Base-by-base conservation (phyloP, 2,888 invertebrate species). In the Phaedon cochleariae region DNA sequence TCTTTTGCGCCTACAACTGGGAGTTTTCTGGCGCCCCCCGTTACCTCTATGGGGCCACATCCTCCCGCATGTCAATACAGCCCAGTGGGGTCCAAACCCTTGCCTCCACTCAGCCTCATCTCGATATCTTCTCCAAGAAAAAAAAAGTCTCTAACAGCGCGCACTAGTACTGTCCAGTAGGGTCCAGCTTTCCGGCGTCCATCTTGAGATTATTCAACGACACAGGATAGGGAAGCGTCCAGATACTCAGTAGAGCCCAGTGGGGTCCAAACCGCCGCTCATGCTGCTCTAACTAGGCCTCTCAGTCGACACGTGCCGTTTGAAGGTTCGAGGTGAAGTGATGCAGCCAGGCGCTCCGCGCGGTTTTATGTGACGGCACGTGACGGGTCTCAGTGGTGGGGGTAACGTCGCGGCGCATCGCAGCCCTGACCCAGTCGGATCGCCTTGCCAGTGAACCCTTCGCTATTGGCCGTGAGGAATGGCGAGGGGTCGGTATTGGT, bases 361-460 rank as follows among this genome's bases (percentile, higher is more conserved):
- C 68, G 74, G 73, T 79, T 80, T 80, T 80, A 80, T 79, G 78
- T 26, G 41, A 17, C 7, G 59, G 73, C 6, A 5, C 26, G 74
- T 49, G 59, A 49, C 49, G 60, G n/a, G 64, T 73, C 70, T 74
- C 74, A 77, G 79, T 76, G 79, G 77, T 78, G 78, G 78, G 70
- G 77, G 78, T 29, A 65, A 69, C 80, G 81, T 75, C 81, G 77
- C 75, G 80, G 80, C 81, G 80, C 76, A 66, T 61, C 69, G 73
- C 78, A 80, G 78, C 83, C 82, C 77, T 83, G 83, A 83, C 83
- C 83, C 81, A 83, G 79, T 83, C 82, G 82, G 78, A 74, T 76
- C 77, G 79, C 78, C 79, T 77, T 80, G 80, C 77, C 79, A 79
- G 72, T 80, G 79, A 77, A 81, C 80, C 80, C 81, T 79, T 79